These are phyloP conservation scores for Drosophila rufa DNA, from an alignment of 1,140 invertebrate species.

Conservation along the genomic window DNA sequence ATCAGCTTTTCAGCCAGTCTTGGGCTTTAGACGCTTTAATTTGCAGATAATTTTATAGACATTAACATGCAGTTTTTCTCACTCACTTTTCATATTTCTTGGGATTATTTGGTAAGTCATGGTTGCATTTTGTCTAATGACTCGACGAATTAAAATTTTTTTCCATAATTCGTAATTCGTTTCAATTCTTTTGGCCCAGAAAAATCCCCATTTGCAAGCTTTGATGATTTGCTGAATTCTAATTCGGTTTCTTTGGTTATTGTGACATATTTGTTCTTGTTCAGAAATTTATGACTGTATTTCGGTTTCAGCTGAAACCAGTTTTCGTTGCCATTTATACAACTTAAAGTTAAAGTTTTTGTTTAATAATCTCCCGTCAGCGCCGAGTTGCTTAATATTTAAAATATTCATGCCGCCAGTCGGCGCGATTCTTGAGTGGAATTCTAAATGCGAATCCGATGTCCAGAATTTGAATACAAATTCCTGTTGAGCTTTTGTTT, in stretches of 20 bases:
- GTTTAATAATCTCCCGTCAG: conserved; percentile 46
- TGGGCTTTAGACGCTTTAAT: conserved; percentile 70
- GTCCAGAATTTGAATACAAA: conserved; percentile 32
- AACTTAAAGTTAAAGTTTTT: conserved; percentile 42
- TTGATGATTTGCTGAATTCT: conserved; percentile 51
- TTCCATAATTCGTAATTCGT: conserved; percentile 25
- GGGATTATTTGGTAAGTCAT: conserved; percentile 69
- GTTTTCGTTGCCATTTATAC: conserved; percentile 38
- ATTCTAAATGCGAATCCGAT: conserved; percentile 51
- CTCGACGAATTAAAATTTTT: conserved; percentile 64
- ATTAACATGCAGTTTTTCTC: conserved; percentile 76
- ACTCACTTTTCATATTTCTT: conserved; percentile 68
- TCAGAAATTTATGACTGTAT: conserved; percentile 30
- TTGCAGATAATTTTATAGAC: conserved; percentile 77
- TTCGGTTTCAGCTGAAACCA: conserved; percentile 45
- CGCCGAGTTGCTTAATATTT: conserved; percentile 58
- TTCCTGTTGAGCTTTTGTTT: conserved; percentile 24
- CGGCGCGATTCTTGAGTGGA: conserved; percentile 27
- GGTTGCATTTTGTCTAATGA: conserved; percentile 78
- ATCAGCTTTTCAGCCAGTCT: conserved; percentile 44
- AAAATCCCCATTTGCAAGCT: conserved; percentile 42
- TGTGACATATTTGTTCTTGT: conserved; percentile 32
- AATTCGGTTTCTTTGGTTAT: conserved; percentile 21
- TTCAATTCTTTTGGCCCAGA: conserved; percentile 32
- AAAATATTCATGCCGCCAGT: conserved; percentile 49